Percentiles rank a stretch among this genome's conserved stretches.
phyloP scores from a whole-genome alignment of 2,888 invertebrate genomes.

The Apodemia duryi region DNA sequence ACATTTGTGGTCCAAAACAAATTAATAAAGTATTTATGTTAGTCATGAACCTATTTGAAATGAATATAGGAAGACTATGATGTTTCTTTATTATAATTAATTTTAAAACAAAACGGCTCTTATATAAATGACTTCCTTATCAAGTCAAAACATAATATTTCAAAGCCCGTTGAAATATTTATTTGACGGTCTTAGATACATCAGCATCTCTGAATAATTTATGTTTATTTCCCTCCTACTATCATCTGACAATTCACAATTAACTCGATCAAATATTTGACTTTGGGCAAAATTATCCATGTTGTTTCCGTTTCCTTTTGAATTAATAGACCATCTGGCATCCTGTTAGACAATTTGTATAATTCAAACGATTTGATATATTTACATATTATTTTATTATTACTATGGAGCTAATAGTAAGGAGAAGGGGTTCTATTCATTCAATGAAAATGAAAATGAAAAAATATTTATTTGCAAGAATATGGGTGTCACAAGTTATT shows the following conservation, averaged over 20 bases:
- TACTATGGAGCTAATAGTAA: too few species aligned
- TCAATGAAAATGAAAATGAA: too few species aligned
- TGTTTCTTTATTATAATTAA: not conserved
- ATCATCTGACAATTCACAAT: not conserved
- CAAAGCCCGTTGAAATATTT: slow-evolving; percentile 7
- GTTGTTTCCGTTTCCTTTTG: too few species aligned
- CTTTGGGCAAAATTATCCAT: not conserved
- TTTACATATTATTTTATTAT: too few species aligned
- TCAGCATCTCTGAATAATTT: slow-evolving; percentile 6
- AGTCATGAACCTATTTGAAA: not conserved
- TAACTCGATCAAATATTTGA: not conserved
- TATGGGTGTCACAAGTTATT: too few species aligned
- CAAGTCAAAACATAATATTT: slow-evolving; percentile 11
- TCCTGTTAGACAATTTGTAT: too few species aligned
- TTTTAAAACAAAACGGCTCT: slow-evolving; percentile 4
- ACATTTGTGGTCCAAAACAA: not conserved
- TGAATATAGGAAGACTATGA: not conserved
- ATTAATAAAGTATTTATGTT: not conserved
- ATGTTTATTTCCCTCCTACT: not conserved
- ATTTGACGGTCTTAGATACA: slow-evolving; percentile 8
- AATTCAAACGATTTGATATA: too few species aligned
- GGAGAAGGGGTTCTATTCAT: too few species aligned
- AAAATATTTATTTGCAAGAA: too few species aligned
- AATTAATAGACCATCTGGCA: too few species aligned
- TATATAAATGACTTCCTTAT: slow-evolving; percentile 11